Evolutionary conservation across 2,888 invertebrate genomes (phyloP).

Genomic region (Amorpha juglandis): DNA sequence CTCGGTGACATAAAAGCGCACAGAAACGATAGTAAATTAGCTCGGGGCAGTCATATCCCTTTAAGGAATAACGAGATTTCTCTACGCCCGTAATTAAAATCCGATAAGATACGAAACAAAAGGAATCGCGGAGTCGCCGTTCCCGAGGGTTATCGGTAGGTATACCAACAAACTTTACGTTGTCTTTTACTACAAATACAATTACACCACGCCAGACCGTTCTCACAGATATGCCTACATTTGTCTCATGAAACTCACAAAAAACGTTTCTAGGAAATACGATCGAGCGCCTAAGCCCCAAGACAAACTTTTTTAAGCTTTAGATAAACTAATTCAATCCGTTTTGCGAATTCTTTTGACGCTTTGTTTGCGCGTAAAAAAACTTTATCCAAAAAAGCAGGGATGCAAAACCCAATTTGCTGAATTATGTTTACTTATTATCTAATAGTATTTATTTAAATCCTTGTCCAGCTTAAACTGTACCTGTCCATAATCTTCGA

Average conservation of each 20-base stretch:
- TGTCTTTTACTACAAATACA: slow-evolving; percentile 36
- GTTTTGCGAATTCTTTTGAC: slow-evolving; percentile 67
- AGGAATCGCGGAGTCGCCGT: slow-evolving; percentile 60
- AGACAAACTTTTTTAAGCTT: slow-evolving; percentile 67
- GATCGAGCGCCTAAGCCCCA: slow-evolving; percentile 55
- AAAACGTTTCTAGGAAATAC: slow-evolving; percentile 62
- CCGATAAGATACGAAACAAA: slow-evolving; percentile 83
- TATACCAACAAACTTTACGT: slow-evolving; percentile 19
- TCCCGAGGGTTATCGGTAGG: slow-evolving; percentile 51
- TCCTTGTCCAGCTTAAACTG: slow-evolving; percentile 74
- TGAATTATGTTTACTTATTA: slow-evolving; percentile 74
- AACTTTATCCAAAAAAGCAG: slow-evolving; percentile 45
- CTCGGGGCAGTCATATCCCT: slow-evolving; percentile 75
- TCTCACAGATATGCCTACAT: slow-evolving; percentile 30
- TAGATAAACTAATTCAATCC: slow-evolving; percentile 73
- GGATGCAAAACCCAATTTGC: slow-evolving; percentile 51
- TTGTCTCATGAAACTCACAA: slow-evolving; percentile 43
- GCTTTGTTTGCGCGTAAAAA: slow-evolving; percentile 65
- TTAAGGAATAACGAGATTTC: slow-evolving; percentile 82
- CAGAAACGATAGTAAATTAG: slow-evolving; percentile 75
- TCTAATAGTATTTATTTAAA: slow-evolving; percentile 80
- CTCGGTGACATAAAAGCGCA: slow-evolving; percentile 70
- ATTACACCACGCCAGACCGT: slow-evolving; percentile 29
- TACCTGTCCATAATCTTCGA: slow-evolving; percentile 58
- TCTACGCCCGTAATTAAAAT: slow-evolving; percentile 82